Evolutionary conservation across 2,113 vertebrate species (phyloP).

Genomic region (Ibidorhyncha struthersii): DNA sequence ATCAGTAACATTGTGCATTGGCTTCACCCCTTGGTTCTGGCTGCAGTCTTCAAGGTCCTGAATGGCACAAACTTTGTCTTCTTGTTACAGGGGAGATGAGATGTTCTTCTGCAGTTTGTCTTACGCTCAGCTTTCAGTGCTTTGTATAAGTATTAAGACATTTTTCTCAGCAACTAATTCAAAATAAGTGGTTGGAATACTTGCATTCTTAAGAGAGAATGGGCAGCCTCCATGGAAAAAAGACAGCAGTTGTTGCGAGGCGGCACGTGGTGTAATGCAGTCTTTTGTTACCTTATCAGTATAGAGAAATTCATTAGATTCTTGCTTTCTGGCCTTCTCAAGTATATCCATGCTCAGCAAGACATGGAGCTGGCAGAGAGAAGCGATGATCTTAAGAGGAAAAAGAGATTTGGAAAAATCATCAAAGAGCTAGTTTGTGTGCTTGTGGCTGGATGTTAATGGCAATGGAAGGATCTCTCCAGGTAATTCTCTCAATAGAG

Average conservation of each 20-base stretch:
- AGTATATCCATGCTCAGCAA: neutral
- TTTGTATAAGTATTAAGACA: neutral
- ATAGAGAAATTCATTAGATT: neutral
- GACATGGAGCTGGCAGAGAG: neutral
- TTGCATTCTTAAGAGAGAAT: neutral
- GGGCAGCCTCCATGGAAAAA: neutral
- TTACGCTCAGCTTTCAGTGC: neutral
- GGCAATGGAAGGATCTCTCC: neutral
- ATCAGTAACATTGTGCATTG: neutral
- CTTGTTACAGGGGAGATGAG: neutral
- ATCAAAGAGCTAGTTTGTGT: neutral
- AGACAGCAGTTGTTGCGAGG: neutral
- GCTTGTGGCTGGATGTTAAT: neutral
- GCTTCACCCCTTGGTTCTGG: neutral
- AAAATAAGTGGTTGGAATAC: neutral
- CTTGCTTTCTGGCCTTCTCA: neutral
- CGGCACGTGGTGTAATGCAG: rapidly evolving
- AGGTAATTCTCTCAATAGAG: neutral
- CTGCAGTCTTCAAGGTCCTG: neutral
- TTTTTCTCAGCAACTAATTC: neutral
- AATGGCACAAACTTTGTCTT: neutral
- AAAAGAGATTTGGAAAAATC: neutral
- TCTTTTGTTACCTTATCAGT: neutral
- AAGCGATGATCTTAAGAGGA: neutral
- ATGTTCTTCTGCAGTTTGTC: neutral